Evolutionary conservation across 1,140 invertebrate genomes (phyloP), one percentile per base, ranked within the genome.

Genomic region (Vanessa atalanta): DNA sequence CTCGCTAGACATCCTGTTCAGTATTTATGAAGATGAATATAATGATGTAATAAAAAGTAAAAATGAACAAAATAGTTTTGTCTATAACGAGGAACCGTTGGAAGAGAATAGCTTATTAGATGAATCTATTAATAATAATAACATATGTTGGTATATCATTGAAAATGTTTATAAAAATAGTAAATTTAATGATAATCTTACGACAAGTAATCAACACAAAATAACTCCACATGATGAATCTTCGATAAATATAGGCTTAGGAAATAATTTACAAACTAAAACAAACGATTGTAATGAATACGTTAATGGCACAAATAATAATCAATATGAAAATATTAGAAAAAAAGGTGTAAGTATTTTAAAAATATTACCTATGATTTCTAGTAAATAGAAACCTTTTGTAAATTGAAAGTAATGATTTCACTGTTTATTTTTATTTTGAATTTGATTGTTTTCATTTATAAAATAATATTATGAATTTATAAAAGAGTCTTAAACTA

Each of bases 21-120:
- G 78, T 63, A 88, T 89, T 26, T 88, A 83, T 68, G 72, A 81
- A 70, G 82, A 61, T 31, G 26, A 31, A n/a, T 37, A 37, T 60
- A 60, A 12, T n/a, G 15, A 16, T 9, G 7, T 23, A 23, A 23
- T 8, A 12, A 4, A 37, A 26, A 60, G 23, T 61, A 61, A 12
- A 61, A 61, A 43, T 15, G 57, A 61, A 57, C 16, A 57, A 31
- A 37, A n/a, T 6, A 0, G 14, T 37, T 15, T 37, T 61, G 2
- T 37, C 13, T 14, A 37, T 15, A 8, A 37, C 31, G 57, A 61
- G 14, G 31, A 8, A 14, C 23, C 6, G 5, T 15, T n/a, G 1
- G 14, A 61, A 37, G 57, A 61, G 23, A 37, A 57, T 9, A 14
- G 16, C 31, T 3, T 61, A 1, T 7, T 15, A 61, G 26, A 37